Evolutionary conservation across 2,113 vertebrate genomes (phyloP), one percentile per base, ranked within the genome.

Genomic region (Ammodytes marinus): DNA sequence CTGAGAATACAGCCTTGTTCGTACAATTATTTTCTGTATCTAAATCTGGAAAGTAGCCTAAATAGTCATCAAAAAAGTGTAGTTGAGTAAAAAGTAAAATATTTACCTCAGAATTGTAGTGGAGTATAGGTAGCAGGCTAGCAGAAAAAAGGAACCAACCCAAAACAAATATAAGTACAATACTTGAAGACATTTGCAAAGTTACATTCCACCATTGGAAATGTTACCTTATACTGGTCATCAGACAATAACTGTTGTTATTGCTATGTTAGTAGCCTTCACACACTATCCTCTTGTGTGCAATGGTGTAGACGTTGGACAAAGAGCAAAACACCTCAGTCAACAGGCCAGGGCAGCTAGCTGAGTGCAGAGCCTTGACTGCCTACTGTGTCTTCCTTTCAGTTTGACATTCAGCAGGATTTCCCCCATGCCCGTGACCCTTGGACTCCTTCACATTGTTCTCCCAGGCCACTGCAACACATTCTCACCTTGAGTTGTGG

Each of bases 361-460:
- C 55, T 71, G 72, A 72, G 71, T 59, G 79, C 52, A 64, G 65
- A 77, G 42, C 74, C 42, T 86, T 65, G 17, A 19, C 72, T 80
- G 58, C 72, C 83, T 27, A 58, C n/a, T 49, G 85, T 49, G 80
- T 84, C 69, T 80, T 82, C 78, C 79, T 75, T 74, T 91, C 78
- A 79, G 80, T 88, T 94, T 94, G 89, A 92, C 90, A 93, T 92
- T 94, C 93, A 89, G 81, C 69, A 87, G 50, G 61, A 74, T 77
- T 90, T 80, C 71, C 79, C 90, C 87, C 40, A 49, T 68, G 83
- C 82, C 83, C 69, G 37, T 5, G 50, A 82, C 81, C 77, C 74
- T 82, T 72, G 86, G 82, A 87, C 84, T 80, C 57, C 58, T 53
- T 86, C 77, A 54, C 66, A 83, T 83, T 73, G 74, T 70, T 70